Evolutionary conservation across 2,888 invertebrate species (phyloP), one percentile per base, ranked within the genome.

Genomic region (Agrochola circellaris): DNA sequence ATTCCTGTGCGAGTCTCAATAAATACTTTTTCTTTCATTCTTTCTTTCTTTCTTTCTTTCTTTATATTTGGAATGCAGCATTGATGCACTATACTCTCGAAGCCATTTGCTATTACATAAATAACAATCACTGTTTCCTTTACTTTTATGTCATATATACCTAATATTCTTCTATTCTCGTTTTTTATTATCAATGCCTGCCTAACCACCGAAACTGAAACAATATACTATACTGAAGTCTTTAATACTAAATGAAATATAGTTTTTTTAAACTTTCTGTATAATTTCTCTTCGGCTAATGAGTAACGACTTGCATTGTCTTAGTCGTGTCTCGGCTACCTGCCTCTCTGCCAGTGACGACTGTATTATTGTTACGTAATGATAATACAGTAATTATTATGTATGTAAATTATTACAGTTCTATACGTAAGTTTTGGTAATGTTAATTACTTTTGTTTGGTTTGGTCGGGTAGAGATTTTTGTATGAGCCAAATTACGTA

Each of bases 241-340:
- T 76, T 78, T 77, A 67, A 42, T 48, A 61, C 13, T 48, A 67
- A 74, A 81, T 81, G 66, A 71, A 81, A 78, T 64, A 72, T 62
- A 9, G n/a, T 66, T 58, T 73, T 73, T 76, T 67, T 38, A 13
- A 56, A 80, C 87, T 87, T 88, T 88, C 84, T 75, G 79, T 61
- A 71, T 87, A 83, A 87, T 88, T 87, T 83, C 76, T 79, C 74
- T 38, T 30, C 60, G 56, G n/a, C 72, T 84, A 74, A 80, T 73
- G 78, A 80, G 78, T n/a, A 79, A 84, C 79, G 62, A 69, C 64
- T 61, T 38, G 73, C 75, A 83, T 87, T 88, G 87, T 87, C 69
- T 79, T 42, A 69, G 48, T 48, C 68, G 38, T 74, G 78, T 56
- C 54, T 77, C 58, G 65, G 56, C 58, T 62, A 73, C 80, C 61